A percentile compares a stretch with the other conserved stretches of the same genome.
These are phyloP conservation scores for Synergus umbraculus DNA, from an alignment of 2,888 invertebrate genomes.

Conservation along the genomic window DNA sequence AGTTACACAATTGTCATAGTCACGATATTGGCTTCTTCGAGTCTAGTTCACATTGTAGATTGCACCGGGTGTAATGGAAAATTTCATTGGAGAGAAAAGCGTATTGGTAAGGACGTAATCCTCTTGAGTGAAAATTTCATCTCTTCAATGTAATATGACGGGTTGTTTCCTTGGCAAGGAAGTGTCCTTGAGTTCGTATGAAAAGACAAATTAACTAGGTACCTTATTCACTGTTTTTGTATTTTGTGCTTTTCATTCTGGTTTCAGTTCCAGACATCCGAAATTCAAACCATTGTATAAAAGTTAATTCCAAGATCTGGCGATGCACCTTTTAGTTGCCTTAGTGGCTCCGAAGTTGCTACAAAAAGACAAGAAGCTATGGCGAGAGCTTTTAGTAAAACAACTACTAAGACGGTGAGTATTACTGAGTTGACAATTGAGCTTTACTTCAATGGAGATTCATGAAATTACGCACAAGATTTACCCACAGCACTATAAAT, in stretches of 20 bases:
- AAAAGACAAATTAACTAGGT: no score
- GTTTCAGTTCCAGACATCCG: neutral
- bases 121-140: no score
- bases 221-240: neutral
- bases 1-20: no score
- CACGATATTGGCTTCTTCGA: no score
- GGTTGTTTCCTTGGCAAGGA: no score
- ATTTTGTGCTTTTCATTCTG: neutral
- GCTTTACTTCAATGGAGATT: constrained; percentile 33
- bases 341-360: constrained; percentile 1
- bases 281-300: neutral
- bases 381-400: neutral
- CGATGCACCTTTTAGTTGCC: neutral
- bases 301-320: neutral
- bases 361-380: neutral
- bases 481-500: neutral
- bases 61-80: no score
- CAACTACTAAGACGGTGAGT: neutral
- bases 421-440: neutral
- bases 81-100: no score
- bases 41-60: no score
- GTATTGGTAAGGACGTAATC: no score
- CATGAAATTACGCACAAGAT: neutral
- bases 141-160: no score
- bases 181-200: no score